Base-by-base conservation (phyloP, 2,797 vertebrate species). In the Limosa lapponica region DNA sequence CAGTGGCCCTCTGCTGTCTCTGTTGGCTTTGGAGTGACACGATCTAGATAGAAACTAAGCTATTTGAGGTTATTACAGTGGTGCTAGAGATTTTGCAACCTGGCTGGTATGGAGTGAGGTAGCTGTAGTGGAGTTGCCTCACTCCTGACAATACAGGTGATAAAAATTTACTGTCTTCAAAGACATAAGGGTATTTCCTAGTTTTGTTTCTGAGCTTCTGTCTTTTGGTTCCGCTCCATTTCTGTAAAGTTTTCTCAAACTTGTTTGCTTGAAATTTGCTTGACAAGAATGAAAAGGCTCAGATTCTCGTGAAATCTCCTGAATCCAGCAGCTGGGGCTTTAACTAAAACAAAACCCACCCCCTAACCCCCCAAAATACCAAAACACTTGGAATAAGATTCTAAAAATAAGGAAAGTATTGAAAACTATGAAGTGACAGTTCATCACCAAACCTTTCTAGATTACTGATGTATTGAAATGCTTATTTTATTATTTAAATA, bases 301-400 rank as follows among this genome's bases (percentile, higher is more conserved):
- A 62, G 18, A 39, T 73, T 71, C 28, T 69, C 84, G 18, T 25
- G 39, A 77, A 59, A 23, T 13, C 27, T 64, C 34, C 14, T 39
- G 52, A 86, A 86, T 83, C 11, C 15, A 49, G 41, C 6, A 62
- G n/a, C 48, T 67, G 14, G 16, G 5, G 6, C 49, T 94, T 90
- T 91, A 49, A 22, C 1, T 41, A 36, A 77, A 67, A 52, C 5
- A 32, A 36, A 81, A 7, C 8, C 8, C 8, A 25, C 1, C 1
- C 4, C 6, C 14, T 20, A 7, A 2, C 3, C 6, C 4, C 8
- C 0, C 7, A 9, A 79, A 84, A 70, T 72, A 78, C 3, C 4
- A 34, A 69, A 84, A n/a, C 10, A 34, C 8, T 19, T 69, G 57
- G 34, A 71, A 23, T 62, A 49, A 79, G 13, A 69, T 67, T 54